Evolutionary conservation across 2,797 vertebrate species (phyloP), one percentile per base, ranked within the genome.

Genomic region (Schizopygopsis malacanthus): DNA sequence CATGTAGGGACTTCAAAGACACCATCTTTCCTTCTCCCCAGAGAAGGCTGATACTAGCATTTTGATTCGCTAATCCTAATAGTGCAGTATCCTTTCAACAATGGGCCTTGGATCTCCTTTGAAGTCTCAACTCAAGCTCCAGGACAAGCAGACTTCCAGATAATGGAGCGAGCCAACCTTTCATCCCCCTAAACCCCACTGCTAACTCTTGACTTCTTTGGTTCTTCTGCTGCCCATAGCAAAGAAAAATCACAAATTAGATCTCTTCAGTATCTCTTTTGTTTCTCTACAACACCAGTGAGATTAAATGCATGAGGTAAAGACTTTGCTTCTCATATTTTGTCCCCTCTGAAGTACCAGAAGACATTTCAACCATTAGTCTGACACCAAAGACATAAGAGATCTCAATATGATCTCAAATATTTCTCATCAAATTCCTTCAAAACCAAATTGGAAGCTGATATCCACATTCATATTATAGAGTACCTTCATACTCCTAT

Each of bases 1-100:
- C 78, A 79, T 81, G 71, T 83, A 52, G 52, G 54, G 33, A 88
- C 88, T 89, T 90, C 85, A 88, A 89, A 90, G 85, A 83, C 54
- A 69, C 39, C 56, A 52, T 63, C 47, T 67, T 67, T 45, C 28
- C 43, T 59, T 54, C 50, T 54, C 79, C 59, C 37, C 61, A 83
- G 61, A 82, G 63, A 39, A 86, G 70, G 70, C 67, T 86, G 37
- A 86, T 87, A 81, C 81, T 73, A 25, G 54, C 71, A 86, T 88
- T 91, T 65, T 81, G 63, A 82, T 80, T 79, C 56, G 59, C 65
- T 87, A 82, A 85, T 85, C 82, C 87, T 84, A 70, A 88, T 87
- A 81, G 63, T 87, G 70, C 52, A 88, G 77, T 75, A 45, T 88
- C 82, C 81, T 45, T 73, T 85, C 82, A 88, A 89, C 85, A 87